Conservation (phyloP, 2,797 vertebrate species). For the Darevskia nairensis region DNA sequence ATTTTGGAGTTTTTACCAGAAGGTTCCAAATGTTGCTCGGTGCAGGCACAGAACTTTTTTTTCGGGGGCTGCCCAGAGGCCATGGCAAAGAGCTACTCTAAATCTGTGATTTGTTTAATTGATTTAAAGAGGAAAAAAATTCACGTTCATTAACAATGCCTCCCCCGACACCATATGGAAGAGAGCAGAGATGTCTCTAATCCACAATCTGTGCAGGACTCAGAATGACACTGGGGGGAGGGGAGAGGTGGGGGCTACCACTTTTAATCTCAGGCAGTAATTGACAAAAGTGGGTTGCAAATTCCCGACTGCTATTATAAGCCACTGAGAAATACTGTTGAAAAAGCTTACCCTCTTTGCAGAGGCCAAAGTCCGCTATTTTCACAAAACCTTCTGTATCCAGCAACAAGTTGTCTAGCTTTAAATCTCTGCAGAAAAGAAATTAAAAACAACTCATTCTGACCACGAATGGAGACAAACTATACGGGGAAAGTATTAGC, state of each 20-base stretch:
- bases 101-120: background rate
- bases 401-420: slow-evolving; percentile 95
- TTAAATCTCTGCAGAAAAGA: slow-evolving; percentile 84
- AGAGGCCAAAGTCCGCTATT: slow-evolving; percentile 98
- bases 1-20: background rate
- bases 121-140: no score
- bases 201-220: background rate
- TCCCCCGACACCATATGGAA: background rate
- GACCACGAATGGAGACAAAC: background rate
- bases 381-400: slow-evolving; percentile 99
- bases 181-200: background rate
- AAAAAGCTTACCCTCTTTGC: slow-evolving; percentile 92
- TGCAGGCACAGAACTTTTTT: background rate
- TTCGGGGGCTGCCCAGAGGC: background rate
- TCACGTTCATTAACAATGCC: background rate
- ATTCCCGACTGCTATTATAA: background rate
- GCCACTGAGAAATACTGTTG: slow-evolving; percentile 8
- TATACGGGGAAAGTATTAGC: background rate
- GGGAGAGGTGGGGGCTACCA: background rate
- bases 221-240: background rate
- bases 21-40: background rate
- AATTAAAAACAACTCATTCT: slow-evolving; percentile 60
- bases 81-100: background rate
- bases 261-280: background rate
- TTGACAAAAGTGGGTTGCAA: background rate